phyloP scores from a whole-genome alignment of 1,140 invertebrate genomes.

The Achroia grisella region DNA sequence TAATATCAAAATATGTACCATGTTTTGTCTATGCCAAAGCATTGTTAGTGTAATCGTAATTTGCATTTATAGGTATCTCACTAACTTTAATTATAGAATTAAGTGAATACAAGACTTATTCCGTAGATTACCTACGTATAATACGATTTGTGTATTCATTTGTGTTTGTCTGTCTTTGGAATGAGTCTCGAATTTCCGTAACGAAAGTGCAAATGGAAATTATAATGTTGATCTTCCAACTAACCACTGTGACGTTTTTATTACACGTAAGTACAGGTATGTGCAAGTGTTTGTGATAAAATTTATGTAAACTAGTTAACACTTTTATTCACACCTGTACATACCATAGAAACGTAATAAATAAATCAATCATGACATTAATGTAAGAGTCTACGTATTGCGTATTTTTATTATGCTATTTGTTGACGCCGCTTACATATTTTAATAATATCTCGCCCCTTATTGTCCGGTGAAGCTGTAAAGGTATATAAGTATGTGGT shows the following conservation, averaged over 20 bases:
- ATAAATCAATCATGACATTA: constrained; percentile 60
- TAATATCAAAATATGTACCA: constrained; percentile 30
- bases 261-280: background rate
- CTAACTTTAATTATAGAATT: constrained; percentile 62
- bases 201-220: background rate
- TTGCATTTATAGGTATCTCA: constrained; percentile 74
- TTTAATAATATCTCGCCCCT: too few species aligned
- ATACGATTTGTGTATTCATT: constrained; percentile 45
- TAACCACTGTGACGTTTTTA: constrained; percentile 19
- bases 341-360: constrained; percentile 21
- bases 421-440: too few species aligned
- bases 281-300: too few species aligned
- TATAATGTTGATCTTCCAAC: constrained; percentile 20
- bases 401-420: too few species aligned
- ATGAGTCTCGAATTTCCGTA: constrained; percentile 52
- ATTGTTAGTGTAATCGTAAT: constrained; percentile 73
- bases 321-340: constrained; percentile 28
- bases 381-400: too few species aligned
- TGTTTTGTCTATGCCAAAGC: constrained; percentile 74
- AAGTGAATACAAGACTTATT: constrained; percentile 70
- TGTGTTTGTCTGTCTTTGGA: constrained; percentile 58
- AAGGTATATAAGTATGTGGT: too few species aligned
- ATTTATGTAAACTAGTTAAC: background rate
- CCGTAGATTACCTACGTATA: constrained; percentile 42
- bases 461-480: too few species aligned